Percentiles rank a stretch among this genome's conserved stretches.
Evolutionary conservation across 2,888 invertebrate species (phyloP).

Genomic region (Eledona agricola): DNA sequence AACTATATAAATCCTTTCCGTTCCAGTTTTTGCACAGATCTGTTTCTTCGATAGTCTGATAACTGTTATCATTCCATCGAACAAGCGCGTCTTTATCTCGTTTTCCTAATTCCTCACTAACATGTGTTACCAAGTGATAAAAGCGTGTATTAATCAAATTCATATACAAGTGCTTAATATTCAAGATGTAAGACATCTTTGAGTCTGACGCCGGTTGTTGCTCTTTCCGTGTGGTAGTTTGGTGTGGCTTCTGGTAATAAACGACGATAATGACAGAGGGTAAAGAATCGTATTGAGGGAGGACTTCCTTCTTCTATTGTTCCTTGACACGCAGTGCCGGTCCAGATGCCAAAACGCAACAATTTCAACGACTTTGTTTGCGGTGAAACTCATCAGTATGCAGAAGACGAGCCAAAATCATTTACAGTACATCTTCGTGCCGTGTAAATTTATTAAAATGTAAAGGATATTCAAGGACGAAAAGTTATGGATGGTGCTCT

Average conservation of each 20-base stretch:
- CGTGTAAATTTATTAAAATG: slow-evolving; percentile 16
- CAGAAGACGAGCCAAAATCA: slow-evolving; percentile 22
- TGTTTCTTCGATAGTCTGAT: slow-evolving; percentile 4
- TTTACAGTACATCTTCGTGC: slow-evolving; percentile 28
- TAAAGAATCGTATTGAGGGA: slow-evolving; percentile 10
- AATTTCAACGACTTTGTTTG: background rate
- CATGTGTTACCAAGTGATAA: slow-evolving; percentile 35
- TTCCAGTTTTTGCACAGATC: slow-evolving; percentile 23
- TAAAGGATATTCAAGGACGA: slow-evolving; percentile 30
- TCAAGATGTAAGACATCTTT: slow-evolving; percentile 35
- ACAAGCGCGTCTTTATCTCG: slow-evolving; percentile 5
- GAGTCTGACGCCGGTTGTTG: slow-evolving; percentile 38
- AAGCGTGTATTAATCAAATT: slow-evolving; percentile 38
- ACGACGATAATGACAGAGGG: slow-evolving; percentile 20
- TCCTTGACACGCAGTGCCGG: slow-evolving; percentile 12
- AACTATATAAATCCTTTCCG: slow-evolving; percentile 26
- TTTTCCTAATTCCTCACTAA: slow-evolving; percentile 23
- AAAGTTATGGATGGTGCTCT: slow-evolving; percentile 4
- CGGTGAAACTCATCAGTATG: slow-evolving; percentile 17
- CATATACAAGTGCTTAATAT: slow-evolving; percentile 34
- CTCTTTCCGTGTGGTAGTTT: slow-evolving; percentile 11
- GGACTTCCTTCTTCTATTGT: slow-evolving; percentile 22
- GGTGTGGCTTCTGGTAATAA: slow-evolving; percentile 22
- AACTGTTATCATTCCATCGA: slow-evolving; percentile 1
- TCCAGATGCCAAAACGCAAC: background rate